Evolutionary conservation across 2,888 invertebrate genomes (phyloP), one percentile per base, ranked within the genome.

Genomic region (Blomia tropicalis): DNA sequence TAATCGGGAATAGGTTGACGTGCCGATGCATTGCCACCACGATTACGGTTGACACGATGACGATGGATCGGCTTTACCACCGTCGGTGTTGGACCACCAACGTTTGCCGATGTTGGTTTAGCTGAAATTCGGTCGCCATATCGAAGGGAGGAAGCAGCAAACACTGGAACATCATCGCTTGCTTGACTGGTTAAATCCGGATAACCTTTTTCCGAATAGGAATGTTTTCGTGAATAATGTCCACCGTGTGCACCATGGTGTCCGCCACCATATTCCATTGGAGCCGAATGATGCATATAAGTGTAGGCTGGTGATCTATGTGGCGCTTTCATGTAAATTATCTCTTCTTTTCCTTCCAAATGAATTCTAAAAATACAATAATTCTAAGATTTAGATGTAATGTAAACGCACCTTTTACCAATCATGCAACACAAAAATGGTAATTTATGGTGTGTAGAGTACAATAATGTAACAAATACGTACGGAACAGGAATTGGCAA

Each of bases 61-160:
- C 51, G 51, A 19, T 47, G 22, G 22, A 47, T 47, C n/a, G 51
- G 51, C 22, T 47, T 47, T n/a, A n/a, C n/a, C n/a, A n/a, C n/a
- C n/a, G n/a, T n/a, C 7, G 51, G 23, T 7, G 51, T 11, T 47
- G 23, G 51, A 11, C 11, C 51, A 7, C 7, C 11, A 14, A n/a
- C 32, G 14, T n/a, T 27, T 56, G 29, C 31, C 14, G 31, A 14
- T 25, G 11, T 22, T 19, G 17, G 14, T 14, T 36, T 36, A 14
- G 56, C 4, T n/a, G 36, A n/a, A 36, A 56, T 56, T 19, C 56
- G 56, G n/a, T 56, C 56, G 17, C 56, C 56, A 25, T 56, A 56
- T 30, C 56, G 56, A 14, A 36, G 29, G 7, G 51, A 22, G 14
- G 51, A 47, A 22, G 51, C 51, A 47, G 51, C 51, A 7, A 47